phyloP scores from a whole-genome alignment of 1,140 invertebrate species.

The Magallana gigas region DNA sequence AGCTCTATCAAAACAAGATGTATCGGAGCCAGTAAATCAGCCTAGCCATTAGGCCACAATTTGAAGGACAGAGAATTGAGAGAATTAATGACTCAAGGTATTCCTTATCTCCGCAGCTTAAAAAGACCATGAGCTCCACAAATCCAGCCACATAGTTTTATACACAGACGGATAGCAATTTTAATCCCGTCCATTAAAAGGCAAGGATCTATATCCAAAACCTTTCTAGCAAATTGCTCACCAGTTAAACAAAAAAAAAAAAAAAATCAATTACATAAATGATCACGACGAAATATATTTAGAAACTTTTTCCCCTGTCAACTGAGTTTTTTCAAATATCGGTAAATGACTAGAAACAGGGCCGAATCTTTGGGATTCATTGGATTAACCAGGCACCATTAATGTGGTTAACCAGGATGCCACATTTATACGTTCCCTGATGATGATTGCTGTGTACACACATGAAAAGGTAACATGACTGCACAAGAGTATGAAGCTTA shows the following conservation, averaged over 20 bases:
- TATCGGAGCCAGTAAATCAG: not conserved
- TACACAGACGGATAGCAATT: slow-evolving; percentile 26
- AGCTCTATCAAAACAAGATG: too few species aligned
- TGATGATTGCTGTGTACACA: slow-evolving; percentile 15
- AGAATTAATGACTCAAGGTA: slow-evolving; percentile 15
- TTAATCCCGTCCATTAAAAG: slow-evolving; percentile 28
- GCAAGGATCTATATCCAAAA: slow-evolving; percentile 6
- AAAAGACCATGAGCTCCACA: not conserved
- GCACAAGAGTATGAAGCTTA: not conserved
- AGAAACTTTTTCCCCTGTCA: not conserved
- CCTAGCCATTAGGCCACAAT: not conserved
- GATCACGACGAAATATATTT: not conserved
- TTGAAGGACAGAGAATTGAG: slow-evolving; percentile 3
- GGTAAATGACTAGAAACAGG: slow-evolving; percentile 4
- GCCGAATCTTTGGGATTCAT: not conserved
- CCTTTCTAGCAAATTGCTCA: slow-evolving; percentile 34
- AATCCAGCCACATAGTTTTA: slow-evolving; percentile 10
- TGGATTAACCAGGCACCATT: not conserved
- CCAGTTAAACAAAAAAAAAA: slow-evolving; percentile 20
- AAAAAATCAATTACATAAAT: slow-evolving; percentile 34
- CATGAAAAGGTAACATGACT: not conserved
- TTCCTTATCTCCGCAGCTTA: not conserved
- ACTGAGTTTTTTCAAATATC: not conserved
- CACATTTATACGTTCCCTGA: not conserved
- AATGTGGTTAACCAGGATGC: not conserved